Evolutionary conservation across 2,888 invertebrate species (phyloP).

Genomic region (Andrena trimmerana): DNA sequence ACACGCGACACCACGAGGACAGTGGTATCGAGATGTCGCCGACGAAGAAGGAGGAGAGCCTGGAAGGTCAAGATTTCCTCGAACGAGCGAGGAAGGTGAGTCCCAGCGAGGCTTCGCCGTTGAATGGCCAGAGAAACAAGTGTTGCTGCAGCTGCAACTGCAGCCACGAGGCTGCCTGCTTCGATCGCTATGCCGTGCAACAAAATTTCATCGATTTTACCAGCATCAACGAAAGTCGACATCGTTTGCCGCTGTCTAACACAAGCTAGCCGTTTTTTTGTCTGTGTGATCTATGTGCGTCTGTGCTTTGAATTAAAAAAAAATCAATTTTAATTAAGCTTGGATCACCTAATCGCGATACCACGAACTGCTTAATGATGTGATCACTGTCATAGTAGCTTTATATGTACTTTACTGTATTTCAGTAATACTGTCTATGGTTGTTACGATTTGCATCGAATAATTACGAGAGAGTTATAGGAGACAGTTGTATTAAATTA

Average conservation of each 20-base stretch:
- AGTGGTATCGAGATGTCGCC: constrained; percentile 77
- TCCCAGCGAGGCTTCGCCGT: constrained; percentile 74
- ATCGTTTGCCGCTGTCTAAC: constrained; percentile 55
- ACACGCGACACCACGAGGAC: constrained; percentile 72
- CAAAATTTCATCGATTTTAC: constrained; percentile 50
- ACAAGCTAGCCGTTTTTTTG: constrained; percentile 42
- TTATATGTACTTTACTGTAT: neutral
- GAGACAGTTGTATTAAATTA: too few relatives aligned
- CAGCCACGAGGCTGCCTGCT: constrained; percentile 50
- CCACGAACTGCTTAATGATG: neutral
- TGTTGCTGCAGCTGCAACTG: constrained; percentile 57
- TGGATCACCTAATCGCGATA: neutral
- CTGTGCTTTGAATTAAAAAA: neutral
- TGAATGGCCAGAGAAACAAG: constrained; percentile 53
- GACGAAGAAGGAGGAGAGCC: constrained; percentile 70
- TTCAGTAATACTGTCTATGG: neutral
- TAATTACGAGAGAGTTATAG: too few relatives aligned
- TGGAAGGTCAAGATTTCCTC: constrained; percentile 83
- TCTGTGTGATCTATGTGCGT: constrained; percentile 21
- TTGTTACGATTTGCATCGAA: neutral
- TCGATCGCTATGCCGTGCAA: constrained; percentile 43
- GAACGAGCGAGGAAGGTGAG: constrained; percentile 86
- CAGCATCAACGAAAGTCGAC: constrained; percentile 50
- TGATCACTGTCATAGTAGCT: neutral
- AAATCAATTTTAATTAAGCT: neutral